phyloP scores from a whole-genome alignment of 2,113 vertebrate genomes.

The Hymenochirus boettgeri region DNA sequence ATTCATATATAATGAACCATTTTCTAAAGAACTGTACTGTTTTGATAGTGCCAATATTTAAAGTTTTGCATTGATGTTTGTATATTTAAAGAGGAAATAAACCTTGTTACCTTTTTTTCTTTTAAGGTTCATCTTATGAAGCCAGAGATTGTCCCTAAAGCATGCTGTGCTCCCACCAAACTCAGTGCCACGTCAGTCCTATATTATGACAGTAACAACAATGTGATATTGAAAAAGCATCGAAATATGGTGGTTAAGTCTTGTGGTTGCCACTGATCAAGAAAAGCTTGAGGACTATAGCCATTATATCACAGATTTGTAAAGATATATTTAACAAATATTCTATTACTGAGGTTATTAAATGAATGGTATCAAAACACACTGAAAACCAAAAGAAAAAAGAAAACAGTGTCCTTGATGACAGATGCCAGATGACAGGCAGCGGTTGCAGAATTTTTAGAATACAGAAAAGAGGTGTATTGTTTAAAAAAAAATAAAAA shows the following conservation, averaged over 20 bases:
- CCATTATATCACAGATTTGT: too few relatives aligned
- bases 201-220: conserved; percentile 93
- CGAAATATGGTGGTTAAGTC: conserved; percentile 97
- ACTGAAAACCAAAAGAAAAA: too few relatives aligned
- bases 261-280: conserved; percentile 79
- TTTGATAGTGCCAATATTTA: not conserved
- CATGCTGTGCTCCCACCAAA: conserved; percentile 90
- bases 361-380: too few relatives aligned
- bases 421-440: too few relatives aligned
- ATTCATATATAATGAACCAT: conserved; percentile 45
- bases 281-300: too few relatives aligned
- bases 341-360: too few relatives aligned
- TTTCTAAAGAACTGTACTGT: conserved; percentile 35
- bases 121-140: conserved; percentile 87
- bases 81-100: not conserved
- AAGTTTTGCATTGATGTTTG: not conserved
- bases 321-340: too few relatives aligned
- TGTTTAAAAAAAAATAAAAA: too few relatives aligned
- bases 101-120: not conserved
- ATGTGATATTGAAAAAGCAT: conserved; percentile 92
- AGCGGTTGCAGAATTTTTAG: too few relatives aligned
- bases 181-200: conserved; percentile 91
- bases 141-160: conserved; percentile 85
- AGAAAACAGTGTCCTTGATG: too few relatives aligned
- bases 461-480: too few relatives aligned